Base-by-base conservation (phyloP, 2,888 invertebrate species). In the Antheraea assamensis region DNA sequence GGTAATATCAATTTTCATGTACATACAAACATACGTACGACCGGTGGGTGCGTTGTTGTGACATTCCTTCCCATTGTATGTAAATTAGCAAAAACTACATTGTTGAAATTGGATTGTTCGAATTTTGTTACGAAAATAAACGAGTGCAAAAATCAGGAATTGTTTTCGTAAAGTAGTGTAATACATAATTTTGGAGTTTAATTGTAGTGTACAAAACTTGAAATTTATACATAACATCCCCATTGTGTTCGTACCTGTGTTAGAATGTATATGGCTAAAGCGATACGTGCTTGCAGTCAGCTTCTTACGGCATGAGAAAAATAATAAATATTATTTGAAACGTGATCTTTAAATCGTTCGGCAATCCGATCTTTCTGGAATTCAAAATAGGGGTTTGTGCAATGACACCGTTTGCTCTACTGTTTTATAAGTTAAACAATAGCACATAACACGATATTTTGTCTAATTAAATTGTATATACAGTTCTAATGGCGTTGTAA, bases 1-100 rank as follows among this genome's bases (percentile, higher is more conserved):
- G 70, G 35, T 71, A 71, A 68, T 70, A 52, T 68, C 66, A 49
- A 64, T 52, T 74, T 66, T 68, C 71, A 74, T 74, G 71, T 71
- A 35, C 77, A 17, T 30, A 64, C 30, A 27, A 13, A 30, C 17
- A 17, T 27, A 66, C 31, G 35, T 13, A 35, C 68, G 75, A 52
- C 68, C 73, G 75, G 75, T 76, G 77, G 77, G 78, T 72, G 76
- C 75, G 77, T 72, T 76, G 78, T 76, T 76, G 78, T 76, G 72
- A 78, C 76, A 78, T 81, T 76, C 80, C 74, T 71, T 68, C 74
- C n/a, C 77, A 82, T 82, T 83, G 79, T 83, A 82, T 83, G 81
- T 75, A 80, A 83, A 82, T 83, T 71, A 78, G 76, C 75, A 76
- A 72, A 76, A 78, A 76, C 74, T 73, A 74, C 71, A 71, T 52